Conservation (phyloP, 2,888 invertebrate genomes). For the Drosophila recens region DNA sequence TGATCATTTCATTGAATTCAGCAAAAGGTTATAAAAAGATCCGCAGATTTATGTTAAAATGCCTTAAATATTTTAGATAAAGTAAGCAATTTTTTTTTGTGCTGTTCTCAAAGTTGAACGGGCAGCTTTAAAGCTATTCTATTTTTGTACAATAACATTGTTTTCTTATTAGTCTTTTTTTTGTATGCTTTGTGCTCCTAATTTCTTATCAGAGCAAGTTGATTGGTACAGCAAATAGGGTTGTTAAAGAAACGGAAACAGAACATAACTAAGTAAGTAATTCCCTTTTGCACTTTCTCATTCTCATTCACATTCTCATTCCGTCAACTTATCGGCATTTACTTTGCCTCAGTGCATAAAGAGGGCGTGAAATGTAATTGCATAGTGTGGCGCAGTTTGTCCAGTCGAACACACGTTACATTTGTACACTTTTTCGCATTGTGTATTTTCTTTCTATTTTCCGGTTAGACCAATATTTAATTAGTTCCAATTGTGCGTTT, state of each 20-base stretch:
- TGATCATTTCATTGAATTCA: no score
- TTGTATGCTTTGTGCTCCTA: not conserved
- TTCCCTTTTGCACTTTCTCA: conserved; percentile 9
- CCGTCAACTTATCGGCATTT: conserved; percentile 42
- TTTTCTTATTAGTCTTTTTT: conserved; percentile 6
- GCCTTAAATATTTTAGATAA: no score
- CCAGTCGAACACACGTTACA: conserved; percentile 17
- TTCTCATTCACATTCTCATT: no score
- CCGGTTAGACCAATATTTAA: conserved; percentile 48
- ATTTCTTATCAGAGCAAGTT: conserved; percentile 22
- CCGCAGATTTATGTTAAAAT: no score
- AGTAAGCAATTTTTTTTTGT: no score
- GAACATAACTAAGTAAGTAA: conserved; percentile 7
- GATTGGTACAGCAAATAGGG: no score
- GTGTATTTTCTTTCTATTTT: conserved; percentile 8
- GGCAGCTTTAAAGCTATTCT: not conserved
- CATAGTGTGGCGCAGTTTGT: conserved; percentile 28
- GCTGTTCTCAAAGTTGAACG: not conserved
- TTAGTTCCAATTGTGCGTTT: conserved; percentile 26
- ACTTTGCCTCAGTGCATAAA: conserved; percentile 39
- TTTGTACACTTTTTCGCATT: conserved; percentile 10
- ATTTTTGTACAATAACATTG: not conserved
- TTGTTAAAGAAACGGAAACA: not conserved
- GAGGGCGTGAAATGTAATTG: conserved; percentile 38
- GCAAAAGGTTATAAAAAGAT: no score